A percentile compares a stretch with the other conserved stretches of the same genome.
Evolutionary conservation across 2,888 invertebrate species (phyloP).

Genomic region (Sympetrum striolatum): DNA sequence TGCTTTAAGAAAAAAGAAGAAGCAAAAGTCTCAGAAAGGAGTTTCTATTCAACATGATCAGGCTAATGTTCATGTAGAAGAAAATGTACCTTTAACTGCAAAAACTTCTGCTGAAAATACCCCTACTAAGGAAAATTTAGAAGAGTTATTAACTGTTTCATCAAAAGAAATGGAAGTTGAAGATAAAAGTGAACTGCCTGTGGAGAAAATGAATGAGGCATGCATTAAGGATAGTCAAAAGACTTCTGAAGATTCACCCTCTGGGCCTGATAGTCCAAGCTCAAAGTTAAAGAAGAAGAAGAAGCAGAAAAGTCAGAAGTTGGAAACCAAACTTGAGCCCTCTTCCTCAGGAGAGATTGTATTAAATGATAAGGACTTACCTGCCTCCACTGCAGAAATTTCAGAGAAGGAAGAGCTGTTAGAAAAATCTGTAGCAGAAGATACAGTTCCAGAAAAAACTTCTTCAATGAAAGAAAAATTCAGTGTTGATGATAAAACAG

Average conservation of each 20-base stretch:
- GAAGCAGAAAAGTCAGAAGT: slow-evolving; percentile 11
- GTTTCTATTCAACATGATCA: slow-evolving; percentile 45
- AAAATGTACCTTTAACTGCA: slow-evolving; percentile 11
- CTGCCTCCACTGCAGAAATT: no score
- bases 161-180: slow-evolving; percentile 55
- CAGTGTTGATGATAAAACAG: no score
- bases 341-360: no score
- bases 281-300: slow-evolving; percentile 8
- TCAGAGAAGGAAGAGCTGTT: no score
- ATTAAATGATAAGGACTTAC: no score
- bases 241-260: neutral
- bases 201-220: slow-evolving; percentile 46
- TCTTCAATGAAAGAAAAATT: no score
- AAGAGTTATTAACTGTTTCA: slow-evolving; percentile 55
- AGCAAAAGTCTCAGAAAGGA: slow-evolving; percentile 45
- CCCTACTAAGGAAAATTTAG: slow-evolving; percentile 53
- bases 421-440: no score
- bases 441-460: no score
- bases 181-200: slow-evolving; percentile 44
- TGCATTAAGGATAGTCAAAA: slow-evolving; percentile 42
- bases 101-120: slow-evolving; percentile 55
- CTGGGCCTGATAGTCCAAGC: neutral
- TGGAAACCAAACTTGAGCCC: neutral
- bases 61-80: slow-evolving; percentile 47
- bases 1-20: slow-evolving; percentile 39